phyloP scores from a whole-genome alignment of 2,113 vertebrate species.

The Engystomops pustulosus region DNA sequence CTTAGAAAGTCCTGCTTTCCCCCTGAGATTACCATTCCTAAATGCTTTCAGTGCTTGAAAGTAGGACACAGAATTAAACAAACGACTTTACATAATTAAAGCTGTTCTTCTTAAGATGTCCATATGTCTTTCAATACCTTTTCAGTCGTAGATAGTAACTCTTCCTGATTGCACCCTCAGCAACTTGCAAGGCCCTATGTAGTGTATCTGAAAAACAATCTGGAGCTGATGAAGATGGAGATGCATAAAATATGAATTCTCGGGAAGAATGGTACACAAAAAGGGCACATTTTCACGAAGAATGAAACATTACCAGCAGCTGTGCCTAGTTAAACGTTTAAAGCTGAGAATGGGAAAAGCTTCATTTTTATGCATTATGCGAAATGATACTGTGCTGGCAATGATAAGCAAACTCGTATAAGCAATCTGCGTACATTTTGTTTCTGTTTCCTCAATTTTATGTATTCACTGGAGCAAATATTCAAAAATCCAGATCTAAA shows the following conservation, averaged over 20 bases:
- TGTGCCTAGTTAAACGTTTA: slow-evolving; percentile 58
- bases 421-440: slow-evolving; percentile 58
- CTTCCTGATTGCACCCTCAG: slow-evolving; percentile 55
- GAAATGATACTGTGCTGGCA: slow-evolving; percentile 49
- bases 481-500: slow-evolving; percentile 40
- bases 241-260: slow-evolving; percentile 58
- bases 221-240: slow-evolving; percentile 54
- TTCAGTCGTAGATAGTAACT: slow-evolving; percentile 47
- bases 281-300: slow-evolving; percentile 54
- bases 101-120: slow-evolving; percentile 59
- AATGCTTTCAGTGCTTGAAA: slow-evolving; percentile 50
- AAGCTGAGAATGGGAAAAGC: slow-evolving; percentile 45
- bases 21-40: slow-evolving; percentile 48
- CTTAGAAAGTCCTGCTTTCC: slow-evolving; percentile 52
- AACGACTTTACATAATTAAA: slow-evolving; percentile 60
- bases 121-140: slow-evolving; percentile 57
- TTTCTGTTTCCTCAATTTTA: slow-evolving; percentile 35
- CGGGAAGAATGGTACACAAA: slow-evolving; percentile 51
- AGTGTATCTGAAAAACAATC: slow-evolving; percentile 51
- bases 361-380: slow-evolving; percentile 56
- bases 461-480: slow-evolving; percentile 43
- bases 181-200: slow-evolving; percentile 41
- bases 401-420: slow-evolving; percentile 39
- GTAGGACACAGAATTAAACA: slow-evolving; percentile 59
- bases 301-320: slow-evolving; percentile 57